Conservation (phyloP, 2,113 vertebrate genomes). For the Mus spicilegus region DNA sequence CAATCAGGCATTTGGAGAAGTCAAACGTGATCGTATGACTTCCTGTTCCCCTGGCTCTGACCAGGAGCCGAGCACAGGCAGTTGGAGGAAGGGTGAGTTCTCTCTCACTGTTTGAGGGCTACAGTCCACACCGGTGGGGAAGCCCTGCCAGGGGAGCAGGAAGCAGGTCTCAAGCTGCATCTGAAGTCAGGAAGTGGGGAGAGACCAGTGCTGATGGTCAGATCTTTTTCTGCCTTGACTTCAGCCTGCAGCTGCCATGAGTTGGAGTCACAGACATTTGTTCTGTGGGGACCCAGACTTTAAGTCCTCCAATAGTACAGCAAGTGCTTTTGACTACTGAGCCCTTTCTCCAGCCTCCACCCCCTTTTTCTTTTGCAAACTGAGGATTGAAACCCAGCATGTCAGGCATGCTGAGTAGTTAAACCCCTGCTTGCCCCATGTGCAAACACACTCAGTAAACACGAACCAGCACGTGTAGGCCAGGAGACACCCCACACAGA, state of each 20-base stretch:
- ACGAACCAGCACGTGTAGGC: not conserved
- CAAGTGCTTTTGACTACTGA: not conserved
- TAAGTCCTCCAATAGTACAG: not conserved
- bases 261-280: too few relatives aligned
- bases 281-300: not conserved
- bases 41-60: not conserved
- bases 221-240: too few relatives aligned
- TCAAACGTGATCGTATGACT: not conserved
- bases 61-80: too few relatives aligned
- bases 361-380: too few relatives aligned
- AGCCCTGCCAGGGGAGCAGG: too few relatives aligned
- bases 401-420: too few relatives aligned
- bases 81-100: not conserved
- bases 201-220: not conserved
- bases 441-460: not conserved
- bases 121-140: too few relatives aligned
- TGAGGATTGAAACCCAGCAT: not conserved
- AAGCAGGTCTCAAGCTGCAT: not conserved
- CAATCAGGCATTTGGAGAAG: not conserved
- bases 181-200: not conserved
- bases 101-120: not conserved
- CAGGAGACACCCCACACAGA: not conserved
- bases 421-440: too few relatives aligned
- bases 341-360: accelerated
- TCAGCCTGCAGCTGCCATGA: not conserved